phyloP scores from a whole-genome alignment of 2,888 invertebrate species.

The Philopedon plagiatum region DNA sequence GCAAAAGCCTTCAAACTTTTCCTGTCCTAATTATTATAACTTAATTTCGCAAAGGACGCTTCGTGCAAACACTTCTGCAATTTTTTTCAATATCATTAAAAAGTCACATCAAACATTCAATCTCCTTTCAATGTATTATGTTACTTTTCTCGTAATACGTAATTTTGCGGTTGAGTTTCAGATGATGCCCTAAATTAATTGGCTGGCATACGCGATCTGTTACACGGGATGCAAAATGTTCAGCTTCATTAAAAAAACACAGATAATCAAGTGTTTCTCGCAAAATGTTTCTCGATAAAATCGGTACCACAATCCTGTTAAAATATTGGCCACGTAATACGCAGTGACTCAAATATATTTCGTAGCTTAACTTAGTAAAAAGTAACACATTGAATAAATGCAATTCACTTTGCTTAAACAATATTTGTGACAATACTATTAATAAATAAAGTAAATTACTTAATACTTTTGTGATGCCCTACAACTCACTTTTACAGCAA shows the following conservation, averaged over 20 bases:
- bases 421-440: no score
- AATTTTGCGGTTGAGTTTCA: slow-evolving; percentile 18
- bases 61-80: no score
- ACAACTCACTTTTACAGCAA: no score
- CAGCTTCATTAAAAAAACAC: slow-evolving; percentile 12
- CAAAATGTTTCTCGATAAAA: slow-evolving; percentile 11
- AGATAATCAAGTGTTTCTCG: background rate
- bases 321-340: background rate
- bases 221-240: slow-evolving; percentile 16
- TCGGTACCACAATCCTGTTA: background rate
- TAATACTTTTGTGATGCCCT: no score
- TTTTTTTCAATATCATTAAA: no score
- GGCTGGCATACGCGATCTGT: background rate
- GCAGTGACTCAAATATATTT: background rate
- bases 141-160: background rate
- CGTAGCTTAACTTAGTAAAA: background rate
- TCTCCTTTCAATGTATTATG: background rate
- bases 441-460: no score
- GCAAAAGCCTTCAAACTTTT: no score
- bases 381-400: no score
- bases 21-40: no score
- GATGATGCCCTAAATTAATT: slow-evolving; percentile 10
- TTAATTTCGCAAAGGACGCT: no score
- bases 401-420: no score
- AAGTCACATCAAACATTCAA: no score